phyloP scores from a whole-genome alignment of 2,797 vertebrate genomes.

The Aldrovandia affinis region DNA sequence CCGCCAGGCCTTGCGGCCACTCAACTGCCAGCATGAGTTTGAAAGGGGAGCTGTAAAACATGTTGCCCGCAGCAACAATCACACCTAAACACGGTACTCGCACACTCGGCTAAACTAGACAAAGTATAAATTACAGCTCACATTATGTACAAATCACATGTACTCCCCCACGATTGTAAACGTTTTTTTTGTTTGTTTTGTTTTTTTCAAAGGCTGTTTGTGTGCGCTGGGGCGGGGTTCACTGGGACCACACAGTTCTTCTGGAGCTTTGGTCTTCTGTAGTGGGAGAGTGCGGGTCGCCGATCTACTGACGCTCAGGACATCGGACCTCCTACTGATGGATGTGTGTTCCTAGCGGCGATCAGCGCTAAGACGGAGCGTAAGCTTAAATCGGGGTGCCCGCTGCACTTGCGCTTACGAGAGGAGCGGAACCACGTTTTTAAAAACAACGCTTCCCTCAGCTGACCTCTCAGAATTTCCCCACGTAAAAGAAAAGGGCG shows the following conservation, averaged over 20 bases:
- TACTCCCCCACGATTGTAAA: conserved; percentile 27
- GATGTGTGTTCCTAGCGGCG: neutral
- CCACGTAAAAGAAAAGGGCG: neutral
- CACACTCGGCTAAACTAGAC: conserved; percentile 12
- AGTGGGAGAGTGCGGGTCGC: neutral
- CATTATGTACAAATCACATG: conserved; percentile 30
- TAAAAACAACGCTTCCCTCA: neutral
- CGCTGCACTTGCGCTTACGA: neutral
- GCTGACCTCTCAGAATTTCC: neutral
- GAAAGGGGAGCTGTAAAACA: conserved; percentile 24
- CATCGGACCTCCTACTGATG: neutral
- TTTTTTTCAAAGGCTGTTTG: conserved; percentile 31
- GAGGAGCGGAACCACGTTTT: neutral
- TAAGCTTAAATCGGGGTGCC: neutral
- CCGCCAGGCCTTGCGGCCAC: conserved; percentile 26
- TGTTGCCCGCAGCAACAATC: conserved; percentile 16
- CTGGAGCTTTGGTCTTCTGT: conserved; percentile 30
- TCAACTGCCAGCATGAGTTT: conserved; percentile 3
- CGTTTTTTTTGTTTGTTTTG: too few species aligned
- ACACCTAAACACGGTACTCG: conserved; percentile 24
- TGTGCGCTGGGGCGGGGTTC: neutral
- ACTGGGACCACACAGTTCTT: conserved; percentile 22
- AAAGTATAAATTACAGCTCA: conserved; percentile 25
- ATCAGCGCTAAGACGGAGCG: neutral
- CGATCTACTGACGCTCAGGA: neutral